phyloP scores from a whole-genome alignment of 2,113 vertebrate genomes.

The Junco hyemalis region DNA sequence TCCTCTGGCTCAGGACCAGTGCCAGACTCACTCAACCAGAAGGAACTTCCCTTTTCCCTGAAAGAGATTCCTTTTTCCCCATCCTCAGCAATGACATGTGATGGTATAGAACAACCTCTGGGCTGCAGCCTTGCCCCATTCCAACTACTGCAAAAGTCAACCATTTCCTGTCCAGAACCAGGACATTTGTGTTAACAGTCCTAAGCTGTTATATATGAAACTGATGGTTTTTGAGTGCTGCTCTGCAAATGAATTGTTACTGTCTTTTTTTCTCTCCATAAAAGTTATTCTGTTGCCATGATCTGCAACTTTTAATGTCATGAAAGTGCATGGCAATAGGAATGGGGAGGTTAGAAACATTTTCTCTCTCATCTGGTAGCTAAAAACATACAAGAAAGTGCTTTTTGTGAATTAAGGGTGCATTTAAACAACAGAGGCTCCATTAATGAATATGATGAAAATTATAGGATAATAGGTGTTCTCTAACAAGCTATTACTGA shows the following conservation, averaged over 20 bases:
- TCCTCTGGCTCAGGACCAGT: rapidly evolving
- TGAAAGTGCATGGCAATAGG: neutral
- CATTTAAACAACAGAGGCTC: neutral
- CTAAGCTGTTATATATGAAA: neutral
- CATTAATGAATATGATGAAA: neutral
- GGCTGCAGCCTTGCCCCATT: neutral
- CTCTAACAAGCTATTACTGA: neutral
- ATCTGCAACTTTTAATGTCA: neutral
- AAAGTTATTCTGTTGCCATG: neutral
- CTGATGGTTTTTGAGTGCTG: neutral
- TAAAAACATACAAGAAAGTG: neutral
- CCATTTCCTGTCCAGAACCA: neutral
- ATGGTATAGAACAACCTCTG: neutral
- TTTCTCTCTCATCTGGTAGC: neutral
- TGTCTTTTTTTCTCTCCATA: neutral
- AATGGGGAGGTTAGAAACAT: neutral
- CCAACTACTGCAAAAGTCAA: neutral
- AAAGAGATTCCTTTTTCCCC: neutral
- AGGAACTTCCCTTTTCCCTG: neutral
- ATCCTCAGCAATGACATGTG: neutral
- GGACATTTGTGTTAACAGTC: neutral
- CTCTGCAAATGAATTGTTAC: neutral
- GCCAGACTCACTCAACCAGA: too few relatives aligned
- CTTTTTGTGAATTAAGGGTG: neutral
- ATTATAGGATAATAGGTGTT: neutral